These are phyloP conservation scores for Baccha elongata DNA, from an alignment of 2,888 invertebrate genomes.

Conservation along the genomic window DNA sequence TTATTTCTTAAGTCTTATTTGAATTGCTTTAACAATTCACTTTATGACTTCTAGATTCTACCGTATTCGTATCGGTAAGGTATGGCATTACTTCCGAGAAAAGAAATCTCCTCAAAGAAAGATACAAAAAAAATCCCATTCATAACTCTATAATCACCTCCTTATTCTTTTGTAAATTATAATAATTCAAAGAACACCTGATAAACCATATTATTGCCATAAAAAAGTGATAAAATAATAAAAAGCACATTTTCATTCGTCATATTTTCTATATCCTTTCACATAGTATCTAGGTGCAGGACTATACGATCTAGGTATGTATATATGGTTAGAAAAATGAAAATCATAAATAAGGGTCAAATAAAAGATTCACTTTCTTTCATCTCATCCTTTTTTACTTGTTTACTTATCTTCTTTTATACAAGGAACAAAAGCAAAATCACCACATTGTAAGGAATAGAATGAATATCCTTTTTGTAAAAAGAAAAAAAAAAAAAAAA, in stretches of 20 bases:
- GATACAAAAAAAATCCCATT: constrained; percentile 2
- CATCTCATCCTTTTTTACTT: constrained; percentile 28
- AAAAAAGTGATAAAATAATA: constrained; percentile 38
- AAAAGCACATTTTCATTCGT: constrained; percentile 64
- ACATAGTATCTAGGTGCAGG: background rate
- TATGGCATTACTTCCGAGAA: background rate
- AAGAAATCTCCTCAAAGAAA: background rate
- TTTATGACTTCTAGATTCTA: background rate
- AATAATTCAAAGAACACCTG: constrained; percentile 62
- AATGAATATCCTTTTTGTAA: constrained; percentile 29
- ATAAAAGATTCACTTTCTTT: constrained; percentile 67
- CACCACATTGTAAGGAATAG: constrained; percentile 29
- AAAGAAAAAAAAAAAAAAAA: constrained; percentile 8
- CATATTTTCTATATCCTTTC: constrained; percentile 45
- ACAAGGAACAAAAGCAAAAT: constrained; percentile 34
- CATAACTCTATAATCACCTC: constrained; percentile 24
- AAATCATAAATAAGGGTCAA: constrained; percentile 70
- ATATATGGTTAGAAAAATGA: constrained; percentile 25
- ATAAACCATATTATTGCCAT: constrained; percentile 39
- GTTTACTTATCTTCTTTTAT: constrained; percentile 42
- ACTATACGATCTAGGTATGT: constrained; percentile 12
- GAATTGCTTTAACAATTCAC: background rate
- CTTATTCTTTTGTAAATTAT: constrained; percentile 25
- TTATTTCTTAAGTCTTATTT: too few relatives aligned
- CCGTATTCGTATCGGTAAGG: background rate